Conservation (phyloP, 2,888 invertebrate species). For the Ypsolopha sequella region DNA sequence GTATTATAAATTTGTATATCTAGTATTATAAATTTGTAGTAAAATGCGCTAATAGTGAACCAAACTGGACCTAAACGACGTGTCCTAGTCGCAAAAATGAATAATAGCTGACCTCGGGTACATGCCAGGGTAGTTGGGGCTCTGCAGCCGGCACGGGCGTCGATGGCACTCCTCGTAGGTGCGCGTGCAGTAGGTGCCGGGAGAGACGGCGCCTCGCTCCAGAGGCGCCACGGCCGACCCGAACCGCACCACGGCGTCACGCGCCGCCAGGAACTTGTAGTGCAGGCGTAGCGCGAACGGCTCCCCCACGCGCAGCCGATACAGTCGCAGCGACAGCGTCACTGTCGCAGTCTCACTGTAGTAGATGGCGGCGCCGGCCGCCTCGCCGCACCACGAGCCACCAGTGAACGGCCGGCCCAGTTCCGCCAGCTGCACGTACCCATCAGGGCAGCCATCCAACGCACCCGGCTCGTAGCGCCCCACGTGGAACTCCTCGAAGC, state of each 20-base stretch:
- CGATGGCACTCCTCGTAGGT: slow-evolving; percentile 89
- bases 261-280: slow-evolving; percentile 85
- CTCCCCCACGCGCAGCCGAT: slow-evolving; percentile 76
- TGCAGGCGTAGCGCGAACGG: slow-evolving; percentile 86
- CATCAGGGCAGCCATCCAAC: slow-evolving; percentile 82
- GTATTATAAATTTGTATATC: too few species aligned
- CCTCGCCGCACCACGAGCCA: slow-evolving; percentile 91
- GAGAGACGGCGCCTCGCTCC: slow-evolving; percentile 87
- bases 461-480: slow-evolving; percentile 83
- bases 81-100: too few species aligned
- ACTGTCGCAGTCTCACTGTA: slow-evolving; percentile 93
- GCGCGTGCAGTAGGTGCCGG: slow-evolving; percentile 86
- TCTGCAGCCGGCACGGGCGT: slow-evolving; percentile 87
- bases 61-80: too few species aligned
- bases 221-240: slow-evolving; percentile 82
- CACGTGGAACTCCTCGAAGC: slow-evolving; percentile 90
- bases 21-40: too few species aligned
- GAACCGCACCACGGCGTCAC: slow-evolving; percentile 84
- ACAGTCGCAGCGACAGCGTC: slow-evolving; percentile 86
- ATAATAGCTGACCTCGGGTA: slow-evolving; percentile 62
- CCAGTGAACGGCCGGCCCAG: slow-evolving; percentile 89
- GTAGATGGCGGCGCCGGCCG: slow-evolving; percentile 84
- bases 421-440: slow-evolving; percentile 89
- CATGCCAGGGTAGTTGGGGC: slow-evolving; percentile 93
- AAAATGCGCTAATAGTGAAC: too few species aligned